phyloP scores from a whole-genome alignment of 2,888 invertebrate species.

The Zaprionus obscuricornis region DNA sequence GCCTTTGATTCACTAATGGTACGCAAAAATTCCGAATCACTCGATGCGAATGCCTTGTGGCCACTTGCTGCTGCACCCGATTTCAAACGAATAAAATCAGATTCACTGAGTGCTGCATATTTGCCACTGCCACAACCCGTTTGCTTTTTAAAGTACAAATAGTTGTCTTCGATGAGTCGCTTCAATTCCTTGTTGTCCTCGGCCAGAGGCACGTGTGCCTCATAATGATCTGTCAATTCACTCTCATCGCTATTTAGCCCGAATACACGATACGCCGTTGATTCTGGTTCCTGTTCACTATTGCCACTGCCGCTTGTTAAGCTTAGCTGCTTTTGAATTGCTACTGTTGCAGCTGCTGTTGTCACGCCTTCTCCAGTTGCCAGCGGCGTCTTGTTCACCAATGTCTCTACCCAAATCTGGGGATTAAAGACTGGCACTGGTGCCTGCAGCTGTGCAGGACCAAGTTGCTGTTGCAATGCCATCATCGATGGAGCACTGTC shows the following conservation, averaged over 20 bases:
- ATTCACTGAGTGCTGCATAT: constrained; percentile 81
- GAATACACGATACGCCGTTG: constrained; percentile 65
- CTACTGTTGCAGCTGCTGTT: background rate
- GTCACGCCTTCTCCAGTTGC: constrained; percentile 6
- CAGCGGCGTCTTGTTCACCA: constrained; percentile 25
- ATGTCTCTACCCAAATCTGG: constrained; percentile 71
- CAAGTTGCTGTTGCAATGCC: constrained; percentile 76
- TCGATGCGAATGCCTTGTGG: constrained; percentile 80
- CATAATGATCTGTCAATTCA: constrained; percentile 78
- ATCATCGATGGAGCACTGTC: constrained; percentile 84
- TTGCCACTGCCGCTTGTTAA: constrained; percentile 72
- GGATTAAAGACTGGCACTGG: constrained; percentile 67
- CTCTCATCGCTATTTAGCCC: constrained; percentile 78
- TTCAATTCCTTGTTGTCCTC: constrained; percentile 83
- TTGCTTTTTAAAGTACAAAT: constrained; percentile 82
- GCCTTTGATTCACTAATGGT: constrained; percentile 68
- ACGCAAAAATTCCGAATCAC: constrained; percentile 83
- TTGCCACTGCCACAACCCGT: constrained; percentile 59
- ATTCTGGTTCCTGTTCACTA: constrained; percentile 68
- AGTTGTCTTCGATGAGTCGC: constrained; percentile 83
- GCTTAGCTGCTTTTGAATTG: constrained; percentile 50
- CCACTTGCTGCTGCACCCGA: constrained; percentile 58
- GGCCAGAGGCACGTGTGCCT: constrained; percentile 80
- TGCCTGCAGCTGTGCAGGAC: constrained; percentile 53
- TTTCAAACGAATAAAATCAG: constrained; percentile 82